These are phyloP conservation scores for Anniella stebbinsi DNA, from an alignment of 2,797 vertebrate genomes.

Conservation along the genomic window DNA sequence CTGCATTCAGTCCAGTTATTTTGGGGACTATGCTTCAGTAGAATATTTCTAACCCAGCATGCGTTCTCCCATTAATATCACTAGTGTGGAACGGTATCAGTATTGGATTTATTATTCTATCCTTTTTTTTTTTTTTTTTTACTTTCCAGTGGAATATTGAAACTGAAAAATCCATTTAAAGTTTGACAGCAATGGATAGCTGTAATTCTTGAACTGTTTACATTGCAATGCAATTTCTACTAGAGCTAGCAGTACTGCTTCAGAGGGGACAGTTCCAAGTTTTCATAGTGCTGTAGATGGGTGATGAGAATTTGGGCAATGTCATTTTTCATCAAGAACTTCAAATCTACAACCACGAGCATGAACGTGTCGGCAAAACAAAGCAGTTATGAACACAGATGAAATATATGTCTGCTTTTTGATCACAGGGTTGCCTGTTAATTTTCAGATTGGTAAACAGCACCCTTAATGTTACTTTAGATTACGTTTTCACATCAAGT, in stretches of 20 bases:
- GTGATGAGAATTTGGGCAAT: neutral
- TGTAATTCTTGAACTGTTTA: conserved; percentile 8
- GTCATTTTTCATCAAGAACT: neutral
- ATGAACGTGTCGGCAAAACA: conserved; percentile 8
- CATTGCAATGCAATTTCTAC: neutral
- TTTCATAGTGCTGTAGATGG: neutral
- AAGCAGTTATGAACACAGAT: conserved; percentile 29
- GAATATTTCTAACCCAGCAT: conserved; percentile 23
- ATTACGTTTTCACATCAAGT: conserved; percentile 39
- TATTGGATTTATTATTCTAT: neutral
- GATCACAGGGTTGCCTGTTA: conserved; percentile 26
- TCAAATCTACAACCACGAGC: neutral
- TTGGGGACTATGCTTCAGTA: neutral
- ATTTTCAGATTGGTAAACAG: conserved; percentile 35
- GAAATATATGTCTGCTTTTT: conserved; percentile 23
- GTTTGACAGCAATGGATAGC: conserved; percentile 20
- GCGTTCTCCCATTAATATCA: conserved; percentile 8
- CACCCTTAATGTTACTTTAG: neutral
- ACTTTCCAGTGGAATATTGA: conserved; percentile 6
- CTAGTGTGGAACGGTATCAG: neutral
- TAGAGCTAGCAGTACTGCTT: neutral
- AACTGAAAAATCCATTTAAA: neutral
- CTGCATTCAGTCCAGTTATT: neutral
- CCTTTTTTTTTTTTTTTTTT: conserved; percentile 13
- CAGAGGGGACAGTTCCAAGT: neutral